Percentiles rank a stretch among this genome's conserved stretches.
These are phyloP conservation scores for Vulpes ferrilata DNA, from an alignment of 2,113 vertebrate genomes.

Conservation along the genomic window DNA sequence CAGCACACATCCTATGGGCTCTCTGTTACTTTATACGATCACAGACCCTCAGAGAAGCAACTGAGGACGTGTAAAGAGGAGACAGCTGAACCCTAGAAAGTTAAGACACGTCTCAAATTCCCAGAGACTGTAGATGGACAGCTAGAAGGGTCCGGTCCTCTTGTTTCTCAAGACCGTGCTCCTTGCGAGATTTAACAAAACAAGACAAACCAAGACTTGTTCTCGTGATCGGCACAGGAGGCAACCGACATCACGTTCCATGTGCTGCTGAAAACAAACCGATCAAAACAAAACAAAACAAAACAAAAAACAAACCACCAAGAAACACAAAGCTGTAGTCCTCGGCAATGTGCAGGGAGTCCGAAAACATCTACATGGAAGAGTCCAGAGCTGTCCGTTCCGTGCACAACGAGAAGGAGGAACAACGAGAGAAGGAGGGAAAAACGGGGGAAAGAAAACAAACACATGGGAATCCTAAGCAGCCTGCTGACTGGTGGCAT, in stretches of 20 bases:
- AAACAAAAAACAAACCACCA: background rate
- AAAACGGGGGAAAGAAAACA: background rate
- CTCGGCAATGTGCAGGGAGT: accelerated
- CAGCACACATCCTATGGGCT: accelerated
- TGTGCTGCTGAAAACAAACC: too few relatives aligned
- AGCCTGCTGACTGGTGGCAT: accelerated
- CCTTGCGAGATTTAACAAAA: background rate
- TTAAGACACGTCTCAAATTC: background rate
- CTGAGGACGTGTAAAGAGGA: accelerated
- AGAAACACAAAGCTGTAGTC: too few relatives aligned
- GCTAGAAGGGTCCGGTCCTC: background rate
- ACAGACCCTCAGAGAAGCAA: accelerated
- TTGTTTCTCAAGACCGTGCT: accelerated
- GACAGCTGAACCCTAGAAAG: accelerated
- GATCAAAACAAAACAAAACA: background rate
- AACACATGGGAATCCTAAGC: accelerated
- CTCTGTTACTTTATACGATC: too few relatives aligned
- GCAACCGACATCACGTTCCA: accelerated
- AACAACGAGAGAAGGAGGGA: too few relatives aligned
- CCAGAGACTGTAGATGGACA: too few relatives aligned
- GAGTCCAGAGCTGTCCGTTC: too few relatives aligned
- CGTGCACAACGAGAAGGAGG: too few relatives aligned
- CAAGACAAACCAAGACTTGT: background rate
- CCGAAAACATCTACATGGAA: background rate
- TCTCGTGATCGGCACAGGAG: accelerated